Conservation (phyloP, 2,888 invertebrate species). For the Meteorus colon region DNA sequence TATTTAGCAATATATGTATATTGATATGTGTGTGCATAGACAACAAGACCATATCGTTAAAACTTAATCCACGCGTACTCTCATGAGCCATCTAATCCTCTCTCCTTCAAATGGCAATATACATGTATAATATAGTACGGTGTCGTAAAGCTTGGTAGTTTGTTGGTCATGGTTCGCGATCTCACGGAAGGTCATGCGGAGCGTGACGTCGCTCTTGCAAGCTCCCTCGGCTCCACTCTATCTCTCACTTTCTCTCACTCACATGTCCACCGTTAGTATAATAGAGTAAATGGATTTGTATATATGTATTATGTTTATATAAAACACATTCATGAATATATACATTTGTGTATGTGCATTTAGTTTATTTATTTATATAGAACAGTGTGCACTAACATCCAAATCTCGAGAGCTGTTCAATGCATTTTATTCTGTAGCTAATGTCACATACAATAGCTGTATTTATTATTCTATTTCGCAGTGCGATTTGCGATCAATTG, state of each 20-base stretch:
- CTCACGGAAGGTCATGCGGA: slow-evolving; percentile 62
- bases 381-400: neutral
- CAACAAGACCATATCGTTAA: neutral
- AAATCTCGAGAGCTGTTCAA: neutral
- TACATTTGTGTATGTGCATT: slow-evolving; percentile 18
- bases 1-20: too few relatives aligned
- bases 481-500: slow-evolving; percentile 26
- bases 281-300: slow-evolving; percentile 13
- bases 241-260: slow-evolving; percentile 31
- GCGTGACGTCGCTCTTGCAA: slow-evolving; percentile 56
- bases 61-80: slow-evolving; percentile 10
- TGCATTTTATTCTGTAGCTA: neutral
- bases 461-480: slow-evolving; percentile 35
- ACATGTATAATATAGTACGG: slow-evolving; percentile 41
- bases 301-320: slow-evolving; percentile 21
- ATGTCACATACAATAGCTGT: slow-evolving; percentile 19
- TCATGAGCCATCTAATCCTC: slow-evolving; percentile 45
- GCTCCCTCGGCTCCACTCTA: slow-evolving; percentile 39
- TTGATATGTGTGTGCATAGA: neutral
- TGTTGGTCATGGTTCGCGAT: slow-evolving; percentile 66
- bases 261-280: neutral
- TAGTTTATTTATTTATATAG: neutral
- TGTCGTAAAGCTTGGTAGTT: slow-evolving; percentile 61
- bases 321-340: slow-evolving; percentile 23
- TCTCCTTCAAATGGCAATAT: slow-evolving; percentile 40